Base-by-base conservation (phyloP, 2,797 vertebrate species). In the Allobates femoralis region DNA sequence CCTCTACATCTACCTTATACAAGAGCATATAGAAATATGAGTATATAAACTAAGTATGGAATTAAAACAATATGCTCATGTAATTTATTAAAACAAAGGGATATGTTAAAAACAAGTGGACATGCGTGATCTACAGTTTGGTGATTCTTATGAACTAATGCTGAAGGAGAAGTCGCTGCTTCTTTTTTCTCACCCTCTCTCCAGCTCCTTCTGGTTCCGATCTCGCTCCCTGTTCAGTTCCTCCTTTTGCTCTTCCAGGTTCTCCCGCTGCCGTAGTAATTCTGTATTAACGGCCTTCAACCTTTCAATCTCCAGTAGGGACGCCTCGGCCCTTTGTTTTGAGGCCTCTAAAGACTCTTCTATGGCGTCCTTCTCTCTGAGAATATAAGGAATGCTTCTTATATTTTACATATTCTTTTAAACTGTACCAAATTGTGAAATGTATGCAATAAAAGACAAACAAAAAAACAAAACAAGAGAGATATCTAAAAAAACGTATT, bases 361-460 rank as follows among this genome's bases (percentile, higher is more conserved):
- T 90, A 96, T 81, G 50, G 91, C 88, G 10, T 51, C 83, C 88
- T 95, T 96, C 90, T 96, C 94, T 88, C 96, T 97, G 89, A 15
- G 6, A 0, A 41, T 12, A 55, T 37, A 60, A 58, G 41, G 14
- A 60, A 26, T 34, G 30, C 3, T 34, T 21, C 23, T 23, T 15
- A 60, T 16, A 58, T 3, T 15, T 79, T 5, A 37, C 23, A 79
- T 8, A 3, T 30, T 12, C 15, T 75, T 53, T 16, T 16, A 41
- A 12, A 26, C 18, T 75, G 11, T n/a, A 30, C 8, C 0, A 26
- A 14, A 58, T 21, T 74, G n/a, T 74, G 26, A 28, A 26, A 2
- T 37, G 3, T 3, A 51, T 77, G 7, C 19, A 32, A 30, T 53
- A 76, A 50, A 32, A n/a, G n/a, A 21, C 5, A 14, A 30, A 23